Evolutionary conservation across 2,113 vertebrate species (phyloP).

Genomic region (Zosterops japonicus): DNA sequence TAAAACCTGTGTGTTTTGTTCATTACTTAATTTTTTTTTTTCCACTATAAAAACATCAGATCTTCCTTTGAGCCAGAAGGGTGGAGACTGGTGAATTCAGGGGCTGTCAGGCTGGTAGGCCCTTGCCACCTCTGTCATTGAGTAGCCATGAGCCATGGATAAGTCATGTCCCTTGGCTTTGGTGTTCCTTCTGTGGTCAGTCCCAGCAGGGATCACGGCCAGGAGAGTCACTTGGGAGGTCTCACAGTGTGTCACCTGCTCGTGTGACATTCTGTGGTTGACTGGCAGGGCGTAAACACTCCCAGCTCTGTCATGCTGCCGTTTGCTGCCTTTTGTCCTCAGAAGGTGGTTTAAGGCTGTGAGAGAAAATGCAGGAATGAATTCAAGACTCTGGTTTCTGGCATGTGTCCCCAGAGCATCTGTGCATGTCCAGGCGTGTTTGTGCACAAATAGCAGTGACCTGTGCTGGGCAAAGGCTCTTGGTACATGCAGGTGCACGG

Average conservation of each 20-base stretch:
- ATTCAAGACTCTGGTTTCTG: neutral
- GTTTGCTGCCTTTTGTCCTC: neutral
- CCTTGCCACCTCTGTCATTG: neutral
- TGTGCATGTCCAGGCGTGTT: neutral
- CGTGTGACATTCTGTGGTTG: fast-evolving
- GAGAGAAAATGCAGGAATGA: neutral
- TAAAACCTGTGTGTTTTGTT: neutral
- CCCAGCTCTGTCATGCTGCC: neutral
- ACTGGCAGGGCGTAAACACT: neutral
- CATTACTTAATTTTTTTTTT: neutral
- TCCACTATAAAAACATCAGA: neutral
- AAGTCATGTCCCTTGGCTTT: neutral
- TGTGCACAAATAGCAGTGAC: neutral
- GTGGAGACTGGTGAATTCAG: neutral
- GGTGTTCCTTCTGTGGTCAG: neutral
- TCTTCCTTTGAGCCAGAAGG: neutral
- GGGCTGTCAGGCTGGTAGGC: neutral
- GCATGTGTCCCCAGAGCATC: fast-evolving
- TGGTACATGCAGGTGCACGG: fast-evolving
- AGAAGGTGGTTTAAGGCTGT: neutral
- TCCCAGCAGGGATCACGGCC: neutral
- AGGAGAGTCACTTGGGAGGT: neutral
- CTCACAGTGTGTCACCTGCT: neutral
- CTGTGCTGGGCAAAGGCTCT: neutral
- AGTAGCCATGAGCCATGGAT: neutral